Base-by-base conservation (phyloP, 2,797 vertebrate species). In the Notolepis coatsorum region DNA sequence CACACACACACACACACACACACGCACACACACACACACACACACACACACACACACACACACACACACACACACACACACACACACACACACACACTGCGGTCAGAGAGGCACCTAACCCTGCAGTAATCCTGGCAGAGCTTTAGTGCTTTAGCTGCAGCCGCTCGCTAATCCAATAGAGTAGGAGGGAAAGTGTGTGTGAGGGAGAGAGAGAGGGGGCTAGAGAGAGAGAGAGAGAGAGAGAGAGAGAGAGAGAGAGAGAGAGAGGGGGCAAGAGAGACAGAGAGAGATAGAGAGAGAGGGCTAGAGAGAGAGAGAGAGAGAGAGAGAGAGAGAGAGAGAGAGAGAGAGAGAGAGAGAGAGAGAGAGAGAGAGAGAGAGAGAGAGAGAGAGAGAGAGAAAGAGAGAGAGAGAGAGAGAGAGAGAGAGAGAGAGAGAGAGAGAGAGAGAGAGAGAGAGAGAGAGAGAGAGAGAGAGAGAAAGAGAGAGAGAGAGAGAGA, bases 101-200 rank as follows among this genome's bases (percentile, higher is more conserved):
- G 38, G 5, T 30, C 17, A 17, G 31, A 46, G 37, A 68, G 61
- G 47, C 53, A 50, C 77, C 37, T 49, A 31, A 67, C 63, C 65
- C 43, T 25, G 0, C 30, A 2, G 21, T 83, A 79, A 88, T 87
- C 83, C 77, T 9, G 51, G 46, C 64, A 57, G 59, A 9, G 65
- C 61, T 80, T 71, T 13, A 28, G 59, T 60, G 72, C 41, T 83
- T 83, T 42, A 62, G 70, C 81, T 68, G 50, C 69, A 51, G 60
- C 59, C 37, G 67, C 56, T 54, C 48, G 0, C 3, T 88, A 89
- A 89, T 88, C 85, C 86, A 28, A 46, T 47, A 84, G 79, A 86
- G 87, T 89, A 84, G 86, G 83, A 41, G 81, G 72, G 55, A 79
- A 48, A 66, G n/a, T 28, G 54, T 27, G 45, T 15, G 15, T 38